Evolutionary conservation across 2,113 vertebrate genomes (phyloP).

Genomic region (Tiliqua scincoides): DNA sequence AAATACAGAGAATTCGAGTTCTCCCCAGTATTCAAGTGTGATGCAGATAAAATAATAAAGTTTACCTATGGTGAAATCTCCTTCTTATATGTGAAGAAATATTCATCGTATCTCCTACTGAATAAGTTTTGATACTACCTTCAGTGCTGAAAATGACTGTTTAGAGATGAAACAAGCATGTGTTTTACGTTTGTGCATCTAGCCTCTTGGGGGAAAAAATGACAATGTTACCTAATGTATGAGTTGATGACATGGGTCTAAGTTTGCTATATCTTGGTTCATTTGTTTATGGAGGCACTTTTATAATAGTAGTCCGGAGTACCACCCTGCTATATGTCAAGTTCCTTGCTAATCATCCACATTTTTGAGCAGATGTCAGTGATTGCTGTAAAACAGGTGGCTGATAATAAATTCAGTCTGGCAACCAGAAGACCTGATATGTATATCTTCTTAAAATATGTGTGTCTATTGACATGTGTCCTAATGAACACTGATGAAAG

Average conservation of each 20-base stretch:
- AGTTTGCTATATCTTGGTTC: background rate
- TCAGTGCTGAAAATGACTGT: background rate
- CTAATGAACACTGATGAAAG: no score
- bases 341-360: background rate
- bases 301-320: background rate
- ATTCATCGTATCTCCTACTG: background rate
- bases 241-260: background rate
- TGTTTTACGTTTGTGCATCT: background rate
- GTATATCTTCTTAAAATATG: no score
- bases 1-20: background rate
- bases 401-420: no score
- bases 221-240: background rate
- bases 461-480: no score
- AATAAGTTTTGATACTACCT: background rate
- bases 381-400: no score
- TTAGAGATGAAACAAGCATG: background rate
- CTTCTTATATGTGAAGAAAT: background rate
- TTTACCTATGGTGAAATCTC: background rate
- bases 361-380: background rate
- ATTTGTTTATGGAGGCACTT: background rate
- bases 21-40: background rate
- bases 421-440: no score
- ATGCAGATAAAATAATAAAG: slow-evolving; percentile 14
- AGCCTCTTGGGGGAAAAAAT: background rate
- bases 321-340: background rate